phyloP scores from a whole-genome alignment of 2,113 vertebrate genomes.

The Indicator indicator region DNA sequence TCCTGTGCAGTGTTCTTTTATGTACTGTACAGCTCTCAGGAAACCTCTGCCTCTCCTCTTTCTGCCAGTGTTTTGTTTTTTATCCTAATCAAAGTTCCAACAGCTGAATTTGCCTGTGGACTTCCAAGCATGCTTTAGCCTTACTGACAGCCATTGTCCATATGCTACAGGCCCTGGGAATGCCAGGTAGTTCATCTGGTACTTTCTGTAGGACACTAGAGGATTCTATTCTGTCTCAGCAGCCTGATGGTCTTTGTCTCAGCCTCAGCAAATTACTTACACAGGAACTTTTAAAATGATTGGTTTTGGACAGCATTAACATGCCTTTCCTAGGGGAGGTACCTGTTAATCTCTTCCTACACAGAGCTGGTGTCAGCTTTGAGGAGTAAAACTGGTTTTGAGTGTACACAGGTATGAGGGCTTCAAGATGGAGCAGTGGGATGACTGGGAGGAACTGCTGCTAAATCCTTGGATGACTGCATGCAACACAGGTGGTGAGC shows the following conservation, averaged over 20 bases:
- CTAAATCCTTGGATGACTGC: background rate
- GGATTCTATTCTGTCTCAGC: background rate
- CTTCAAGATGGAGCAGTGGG: background rate
- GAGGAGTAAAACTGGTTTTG: background rate
- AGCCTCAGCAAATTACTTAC: background rate
- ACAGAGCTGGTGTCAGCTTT: background rate
- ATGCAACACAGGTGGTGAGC: background rate
- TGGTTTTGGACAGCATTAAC: background rate
- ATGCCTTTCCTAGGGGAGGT: background rate
- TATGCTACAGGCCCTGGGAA: background rate
- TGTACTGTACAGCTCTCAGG: background rate
- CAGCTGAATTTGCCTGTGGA: background rate
- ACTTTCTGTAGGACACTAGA: background rate
- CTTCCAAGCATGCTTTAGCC: background rate
- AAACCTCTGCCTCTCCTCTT: constrained; percentile 20
- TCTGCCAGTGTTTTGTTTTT: constrained; percentile 9
- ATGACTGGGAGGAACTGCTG: background rate
- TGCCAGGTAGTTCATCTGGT: background rate
- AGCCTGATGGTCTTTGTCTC: background rate
- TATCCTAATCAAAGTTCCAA: background rate
- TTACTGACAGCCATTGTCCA: background rate
- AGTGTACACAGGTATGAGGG: background rate
- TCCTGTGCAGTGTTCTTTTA: background rate
- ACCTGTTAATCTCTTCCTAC: background rate
- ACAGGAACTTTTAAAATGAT: fast-evolving